A percentile compares a stretch with the other conserved stretches of the same genome.
Conservation (phyloP, 2,113 vertebrate genomes). For the Halichoeres trimaculatus region DNA sequence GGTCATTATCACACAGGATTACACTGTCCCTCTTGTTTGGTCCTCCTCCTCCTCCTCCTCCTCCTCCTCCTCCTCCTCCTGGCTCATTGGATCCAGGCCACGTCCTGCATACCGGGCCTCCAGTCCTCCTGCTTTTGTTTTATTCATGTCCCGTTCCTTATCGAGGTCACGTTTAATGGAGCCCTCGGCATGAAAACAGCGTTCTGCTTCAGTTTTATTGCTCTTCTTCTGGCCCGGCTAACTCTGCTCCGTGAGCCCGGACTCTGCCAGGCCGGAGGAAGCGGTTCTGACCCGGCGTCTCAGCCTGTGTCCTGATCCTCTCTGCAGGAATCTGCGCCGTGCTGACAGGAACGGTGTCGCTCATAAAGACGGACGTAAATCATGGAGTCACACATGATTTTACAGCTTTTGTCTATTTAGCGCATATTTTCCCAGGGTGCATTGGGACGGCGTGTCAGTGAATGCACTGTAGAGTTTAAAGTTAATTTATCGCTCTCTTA, state of each 20-base stretch:
- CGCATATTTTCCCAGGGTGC: slow-evolving; percentile 33
- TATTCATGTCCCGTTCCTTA: slow-evolving; percentile 58
- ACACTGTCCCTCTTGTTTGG: slow-evolving; percentile 61
- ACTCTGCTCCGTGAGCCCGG: slow-evolving; percentile 47
- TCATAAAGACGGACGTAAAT: slow-evolving; percentile 55
- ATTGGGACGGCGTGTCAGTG: slow-evolving; percentile 3
- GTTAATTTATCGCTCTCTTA: slow-evolving; percentile 46
- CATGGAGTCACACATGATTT: slow-evolving; percentile 16
- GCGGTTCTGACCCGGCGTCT: slow-evolving; percentile 36
- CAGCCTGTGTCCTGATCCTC: slow-evolving; percentile 20
- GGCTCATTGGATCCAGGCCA: slow-evolving; percentile 58
- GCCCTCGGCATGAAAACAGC: slow-evolving; percentile 47
- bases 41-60: slow-evolving; percentile 25
- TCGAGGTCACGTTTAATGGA: slow-evolving; percentile 75
- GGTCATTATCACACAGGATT: slow-evolving; percentile 57
- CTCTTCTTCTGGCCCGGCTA: slow-evolving; percentile 40
- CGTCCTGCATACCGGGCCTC: slow-evolving; percentile 58
- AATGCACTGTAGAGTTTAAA: neutral
- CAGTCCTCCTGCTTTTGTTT: slow-evolving; percentile 62
- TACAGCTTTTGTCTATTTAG: slow-evolving; percentile 46
- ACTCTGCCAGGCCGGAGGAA: slow-evolving; percentile 30
- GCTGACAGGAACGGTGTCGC: slow-evolving; percentile 22
- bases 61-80: slow-evolving; percentile 3
- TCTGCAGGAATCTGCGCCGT: slow-evolving; percentile 5
- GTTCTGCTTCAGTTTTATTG: slow-evolving; percentile 60